Base-by-base conservation (phyloP, 2,113 vertebrate genomes). In the Haemorhous mexicanus region DNA sequence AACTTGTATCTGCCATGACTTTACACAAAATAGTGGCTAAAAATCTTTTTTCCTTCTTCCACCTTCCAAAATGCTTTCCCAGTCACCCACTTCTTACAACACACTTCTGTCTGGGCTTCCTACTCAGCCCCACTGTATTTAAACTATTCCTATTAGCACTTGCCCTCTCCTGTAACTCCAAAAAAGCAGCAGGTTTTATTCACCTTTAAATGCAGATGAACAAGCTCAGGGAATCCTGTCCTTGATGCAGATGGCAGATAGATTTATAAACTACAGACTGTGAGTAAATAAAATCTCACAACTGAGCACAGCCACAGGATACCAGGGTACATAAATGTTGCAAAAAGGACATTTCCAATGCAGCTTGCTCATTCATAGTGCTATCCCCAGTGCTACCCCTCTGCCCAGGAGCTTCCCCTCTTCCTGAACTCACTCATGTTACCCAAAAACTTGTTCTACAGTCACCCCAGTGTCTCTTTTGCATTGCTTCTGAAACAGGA, bases 281-380 rank as follows among this genome's bases (percentile, higher is more conserved):
- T 4, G 21, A 77, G 55, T 35, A 63, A 70, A 69, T 46, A 50
- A 70, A 49, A 59, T 23, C 67, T 56, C 17, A 2, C 13, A 75
- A 28, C 50, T 47, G 28, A 83, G 68, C 55, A 68, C 15, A 13
- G 2, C 43, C 55, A 50, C 4, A 4, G 55, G 8, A 46, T 74
- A 33, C 2, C 0, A 21, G 70, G 43, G 20, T 18, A 53, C 5
- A 69, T 3, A n/a, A 76, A 74, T 20, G 28, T 0, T 26, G 58
- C 55, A 66, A 46, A 90, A 55, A 4, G 7, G 39, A 52, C 67
- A 70, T 78, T 53, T 39, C 61, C 49, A 56, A 13, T 46, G 33
- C 43, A 84, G 28, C 7, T 27, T 66, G 18, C 27, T n/a, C 37
- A 7, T 47, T 43, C 47, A 39, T 0, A 83, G 63, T 41, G 41